Conservation (phyloP, 2,113 vertebrate genomes). For the Boulengeromyrus knoepffleri region DNA sequence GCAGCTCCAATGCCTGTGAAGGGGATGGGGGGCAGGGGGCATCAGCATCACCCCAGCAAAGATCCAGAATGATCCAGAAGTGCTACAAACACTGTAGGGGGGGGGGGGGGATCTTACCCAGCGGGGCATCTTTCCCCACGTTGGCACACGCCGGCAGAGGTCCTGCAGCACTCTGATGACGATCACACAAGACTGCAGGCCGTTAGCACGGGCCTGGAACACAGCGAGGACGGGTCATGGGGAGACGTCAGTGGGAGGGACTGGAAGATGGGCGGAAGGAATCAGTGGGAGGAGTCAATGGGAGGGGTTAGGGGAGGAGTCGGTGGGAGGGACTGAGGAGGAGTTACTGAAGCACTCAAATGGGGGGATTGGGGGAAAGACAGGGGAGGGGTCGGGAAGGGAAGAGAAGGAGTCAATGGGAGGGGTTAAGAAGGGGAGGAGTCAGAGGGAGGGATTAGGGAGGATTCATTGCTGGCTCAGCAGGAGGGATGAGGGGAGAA, state of each 20-base stretch:
- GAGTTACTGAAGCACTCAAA: too few species aligned
- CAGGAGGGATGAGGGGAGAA: not conserved
- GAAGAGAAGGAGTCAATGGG: too few species aligned
- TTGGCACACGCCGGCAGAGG: conserved; percentile 66
- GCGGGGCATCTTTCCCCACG: conserved; percentile 67
- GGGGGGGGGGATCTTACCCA: conserved; percentile 55
- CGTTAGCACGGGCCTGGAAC: conserved; percentile 67
- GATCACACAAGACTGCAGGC: conserved; percentile 72
- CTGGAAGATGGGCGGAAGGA: not conserved
- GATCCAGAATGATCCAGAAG: not conserved
- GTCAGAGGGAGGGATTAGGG: not conserved
- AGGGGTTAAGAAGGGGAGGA: not conserved
- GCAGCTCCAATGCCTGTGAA: conserved; percentile 60
- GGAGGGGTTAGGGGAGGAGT: not conserved
- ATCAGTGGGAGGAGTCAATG: not conserved
- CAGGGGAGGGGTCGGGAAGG: too few species aligned
- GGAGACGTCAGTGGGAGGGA: not conserved
- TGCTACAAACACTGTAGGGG: not conserved
- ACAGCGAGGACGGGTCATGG: not conserved
- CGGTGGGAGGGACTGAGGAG: not conserved
- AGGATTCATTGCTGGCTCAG: too few species aligned
- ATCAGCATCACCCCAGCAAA: not conserved
- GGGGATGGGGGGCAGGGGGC: not conserved
- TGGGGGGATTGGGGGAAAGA: too few species aligned
- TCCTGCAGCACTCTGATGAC: conserved; percentile 70